Evolutionary conservation across 2,113 vertebrate genomes (phyloP), one percentile per base, ranked within the genome.

Genomic region (Etheostoma spectabile): DNA sequence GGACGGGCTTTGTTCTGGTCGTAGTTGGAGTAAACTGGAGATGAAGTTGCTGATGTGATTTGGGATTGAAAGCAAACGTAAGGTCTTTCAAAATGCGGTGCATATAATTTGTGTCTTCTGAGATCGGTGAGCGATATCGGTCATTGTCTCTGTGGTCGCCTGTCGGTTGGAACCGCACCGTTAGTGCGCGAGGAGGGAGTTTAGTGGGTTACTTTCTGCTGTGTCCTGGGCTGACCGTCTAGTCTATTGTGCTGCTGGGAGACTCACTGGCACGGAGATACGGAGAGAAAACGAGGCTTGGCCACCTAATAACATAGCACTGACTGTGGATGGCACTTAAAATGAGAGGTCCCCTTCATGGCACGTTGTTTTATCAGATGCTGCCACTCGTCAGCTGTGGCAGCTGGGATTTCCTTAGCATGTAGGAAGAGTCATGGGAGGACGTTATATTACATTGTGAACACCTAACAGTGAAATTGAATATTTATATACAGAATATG

Each of bases 181-280:
- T 52, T n/a, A 57, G 35, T 24, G 14, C 8, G 15, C 2, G 27
- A 22, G 30, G 7, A 1, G 8, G 13, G 35, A 30, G 22, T 55
- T 75, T 18, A 5, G 48, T 30, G 0, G 22, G 46, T 52, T 57
- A 48, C 55, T 85, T 62, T 68, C 22, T 33, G 22, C 51, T 8
- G 55, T 75, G 86, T 85, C 86, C 74, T 77, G 66, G 84, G 45
- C 5, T 87, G 88, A 91, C 84, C 69, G 79, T 82, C 77, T 85
- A 21, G 80, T 65, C 80, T 79, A 73, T 88, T 75, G 81, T 82
- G 83, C 61, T 52, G 11, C 73, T 19, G 65, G 27, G 64, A 45
- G 49, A 75, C 55, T 70, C 64, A 12, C 38, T 71, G 64, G 45
- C 24, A 38, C 38, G 1, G 46, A 74, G 27, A 51, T n/a, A 19